phyloP scores from a whole-genome alignment of 2,113 vertebrate genomes.

The Narcine bancroftii region DNA sequence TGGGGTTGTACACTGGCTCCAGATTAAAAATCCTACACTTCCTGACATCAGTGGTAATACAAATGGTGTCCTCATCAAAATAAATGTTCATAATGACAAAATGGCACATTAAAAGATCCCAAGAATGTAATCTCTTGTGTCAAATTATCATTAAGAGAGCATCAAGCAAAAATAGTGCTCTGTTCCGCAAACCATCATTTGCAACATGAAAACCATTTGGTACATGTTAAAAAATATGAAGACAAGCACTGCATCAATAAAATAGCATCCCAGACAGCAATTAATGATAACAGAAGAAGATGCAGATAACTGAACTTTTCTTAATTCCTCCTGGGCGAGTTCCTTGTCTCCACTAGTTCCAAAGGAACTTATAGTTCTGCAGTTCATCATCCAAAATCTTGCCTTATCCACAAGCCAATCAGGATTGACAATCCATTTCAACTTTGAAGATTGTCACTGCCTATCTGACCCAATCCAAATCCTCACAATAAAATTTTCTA shows the following conservation, averaged over 20 bases:
- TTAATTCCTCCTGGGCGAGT: neutral
- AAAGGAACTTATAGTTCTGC: neutral
- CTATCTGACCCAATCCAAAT: neutral
- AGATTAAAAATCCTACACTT: neutral
- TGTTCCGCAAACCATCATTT: neutral
- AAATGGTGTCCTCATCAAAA: neutral
- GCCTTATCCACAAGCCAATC: neutral
- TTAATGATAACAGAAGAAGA: neutral
- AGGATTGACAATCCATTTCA: neutral
- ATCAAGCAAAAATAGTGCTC: neutral
- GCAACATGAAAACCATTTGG: neutral
- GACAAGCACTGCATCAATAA: too few relatives aligned
- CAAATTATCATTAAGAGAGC: neutral
- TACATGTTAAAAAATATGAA: neutral
- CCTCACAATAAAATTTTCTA: neutral
- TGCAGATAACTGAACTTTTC: neutral
- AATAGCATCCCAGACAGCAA: neutral
- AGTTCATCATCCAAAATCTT: neutral
- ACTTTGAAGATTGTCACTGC: neutral
- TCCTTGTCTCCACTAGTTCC: neutral
- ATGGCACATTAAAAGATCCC: neutral
- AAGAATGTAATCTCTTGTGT: neutral
- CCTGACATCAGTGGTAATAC: neutral
- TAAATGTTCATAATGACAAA: neutral
- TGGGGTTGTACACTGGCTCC: neutral